These are phyloP conservation scores for Chydorus sphaericus DNA, from an alignment of 2,888 invertebrate species.

Conservation along the genomic window DNA sequence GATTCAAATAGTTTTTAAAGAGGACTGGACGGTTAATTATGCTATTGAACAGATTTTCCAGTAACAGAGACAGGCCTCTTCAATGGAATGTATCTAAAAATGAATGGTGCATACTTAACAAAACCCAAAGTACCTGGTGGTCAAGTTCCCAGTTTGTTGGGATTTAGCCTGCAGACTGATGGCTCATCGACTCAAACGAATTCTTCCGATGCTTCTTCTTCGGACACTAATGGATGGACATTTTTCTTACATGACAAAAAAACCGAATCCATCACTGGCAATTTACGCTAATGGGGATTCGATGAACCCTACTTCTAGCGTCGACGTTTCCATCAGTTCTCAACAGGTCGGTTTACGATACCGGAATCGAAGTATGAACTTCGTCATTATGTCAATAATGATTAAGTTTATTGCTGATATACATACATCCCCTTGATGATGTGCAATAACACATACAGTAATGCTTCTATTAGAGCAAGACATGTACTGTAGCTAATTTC, in stretches of 20 bases:
- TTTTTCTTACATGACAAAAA: too few species aligned
- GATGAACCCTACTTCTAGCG: neutral
- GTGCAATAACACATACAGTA: too few species aligned
- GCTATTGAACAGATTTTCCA: neutral
- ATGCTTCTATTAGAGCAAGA: too few species aligned
- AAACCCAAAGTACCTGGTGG: neutral
- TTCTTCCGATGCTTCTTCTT: too few species aligned
- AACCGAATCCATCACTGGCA: neutral
- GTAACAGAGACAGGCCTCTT: conserved; percentile 7
- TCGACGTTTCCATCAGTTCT: neutral
- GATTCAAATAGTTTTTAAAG: too few species aligned
- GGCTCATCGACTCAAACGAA: too few species aligned
- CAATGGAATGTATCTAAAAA: conserved; percentile 1
- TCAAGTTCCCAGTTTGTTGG: too few species aligned
- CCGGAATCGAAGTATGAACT: too few species aligned
- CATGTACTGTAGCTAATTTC: too few species aligned
- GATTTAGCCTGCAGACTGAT: too few species aligned
- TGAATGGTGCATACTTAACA: too few species aligned
- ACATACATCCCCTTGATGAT: neutral
- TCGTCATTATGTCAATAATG: neutral
- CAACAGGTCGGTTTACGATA: neutral
- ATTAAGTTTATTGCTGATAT: neutral
- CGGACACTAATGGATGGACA: too few species aligned
- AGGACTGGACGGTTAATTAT: neutral
- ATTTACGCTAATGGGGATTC: neutral